Evolutionary conservation across 1,140 invertebrate genomes (phyloP), one percentile per base, ranked within the genome.

Genomic region (Camponotus floridanus): DNA sequence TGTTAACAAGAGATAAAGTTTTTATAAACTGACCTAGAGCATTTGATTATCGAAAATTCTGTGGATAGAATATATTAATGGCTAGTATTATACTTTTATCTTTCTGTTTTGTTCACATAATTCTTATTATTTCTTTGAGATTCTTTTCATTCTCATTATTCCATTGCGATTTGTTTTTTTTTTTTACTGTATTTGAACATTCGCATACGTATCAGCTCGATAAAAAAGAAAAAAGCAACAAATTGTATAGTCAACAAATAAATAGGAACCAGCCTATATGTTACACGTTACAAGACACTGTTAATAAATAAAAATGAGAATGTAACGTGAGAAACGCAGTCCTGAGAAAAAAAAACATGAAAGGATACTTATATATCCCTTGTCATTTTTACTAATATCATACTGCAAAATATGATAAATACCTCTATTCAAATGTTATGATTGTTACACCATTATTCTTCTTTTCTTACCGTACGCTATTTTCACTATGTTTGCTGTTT

Each of bases 401-500:
- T 59, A 73, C 45, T 42, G 21, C 26, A 21, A 71, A 15, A 78
- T 67, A 51, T 51, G 48, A 51, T 48, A 48, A 48, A 7, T 51
- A 39, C 13, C 13, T 51, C 33, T 42, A 21, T 68, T 55, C 13
- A 13, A 61, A 18, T n/a, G 13, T 31, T 45, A 83, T 18, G 45
- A 68, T 76, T 62, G 57, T 13, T 89, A 76, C 42, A 90, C 87
- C 68, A 92, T 81, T 42, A 95, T 87, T 87, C 89, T 92, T 5
- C 92, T 90, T 68, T 95, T 95, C 85, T 94, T 94, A 45, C 90
- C 90, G n/a, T 93, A 93, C 26, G 88, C 94, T 57, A 86, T 91
- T 86, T 93, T 94, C n/a, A 94, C 94, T 71, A 95, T 91, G 74
- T 90, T 92, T 7, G 95, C 95, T 21, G 97, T 97, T 88, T 97